Evolutionary conservation across 2,888 invertebrate species (phyloP).

Genomic region (Caenorhabditis sp.): DNA sequence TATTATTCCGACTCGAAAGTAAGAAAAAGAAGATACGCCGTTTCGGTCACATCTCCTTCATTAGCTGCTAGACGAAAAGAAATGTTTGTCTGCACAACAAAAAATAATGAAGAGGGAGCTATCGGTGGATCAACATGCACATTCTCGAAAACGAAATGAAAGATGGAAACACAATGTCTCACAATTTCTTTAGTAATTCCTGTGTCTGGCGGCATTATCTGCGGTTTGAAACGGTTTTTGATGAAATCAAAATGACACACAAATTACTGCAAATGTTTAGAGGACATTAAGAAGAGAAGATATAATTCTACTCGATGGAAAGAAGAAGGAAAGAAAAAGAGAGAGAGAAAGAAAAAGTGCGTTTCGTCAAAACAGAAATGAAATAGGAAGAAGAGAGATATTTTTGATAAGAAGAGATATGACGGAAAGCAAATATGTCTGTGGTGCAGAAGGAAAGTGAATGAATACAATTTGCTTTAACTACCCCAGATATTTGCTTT

Average conservation of each 20-base stretch:
- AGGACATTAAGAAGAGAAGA: constrained; percentile 12
- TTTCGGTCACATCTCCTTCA: too few species aligned
- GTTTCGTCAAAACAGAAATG: neutral
- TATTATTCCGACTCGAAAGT: too few species aligned
- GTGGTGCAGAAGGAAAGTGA: too few species aligned
- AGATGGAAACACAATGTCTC: constrained; percentile 28
- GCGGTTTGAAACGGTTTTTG: constrained; percentile 36
- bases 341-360: neutral
- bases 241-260: constrained; percentile 47
- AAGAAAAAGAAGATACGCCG: constrained; percentile 20
- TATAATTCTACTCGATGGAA: neutral
- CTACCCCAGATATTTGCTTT: neutral
- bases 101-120: constrained; percentile 11
- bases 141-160: constrained; percentile 23
- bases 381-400: constrained; percentile 2
- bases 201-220: constrained; percentile 51
- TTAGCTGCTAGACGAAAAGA: constrained; percentile 38
- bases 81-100: constrained; percentile 23
- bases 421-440: constrained; percentile 6
- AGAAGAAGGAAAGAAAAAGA: neutral
- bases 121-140: constrained; percentile 30
- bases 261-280: constrained; percentile 42
- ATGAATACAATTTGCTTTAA: neutral
- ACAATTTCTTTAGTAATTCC: constrained; percentile 55
- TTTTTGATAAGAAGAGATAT: constrained; percentile 15